Evolutionary conservation across 2,113 vertebrate genomes (phyloP).

Genomic region (Camelus dromedarius): DNA sequence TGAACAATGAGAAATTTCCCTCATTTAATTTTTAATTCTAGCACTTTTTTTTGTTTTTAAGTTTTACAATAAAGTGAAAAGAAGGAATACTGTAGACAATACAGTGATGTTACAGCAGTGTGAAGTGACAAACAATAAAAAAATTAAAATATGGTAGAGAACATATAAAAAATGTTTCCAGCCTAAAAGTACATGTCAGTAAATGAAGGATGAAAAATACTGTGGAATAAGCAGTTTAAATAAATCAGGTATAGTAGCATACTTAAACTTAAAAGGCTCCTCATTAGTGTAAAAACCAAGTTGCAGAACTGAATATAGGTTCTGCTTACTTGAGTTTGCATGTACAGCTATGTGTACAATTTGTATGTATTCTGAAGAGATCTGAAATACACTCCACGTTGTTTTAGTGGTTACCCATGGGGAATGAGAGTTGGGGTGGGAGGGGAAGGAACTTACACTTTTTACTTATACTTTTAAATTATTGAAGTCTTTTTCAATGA

Average conservation of each 20-base stretch:
- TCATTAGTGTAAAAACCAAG: background rate
- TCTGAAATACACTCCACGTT: background rate
- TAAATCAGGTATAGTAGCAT: background rate
- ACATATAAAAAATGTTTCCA: background rate
- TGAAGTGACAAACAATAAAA: slow-evolving; percentile 33
- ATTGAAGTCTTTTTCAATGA: slow-evolving; percentile 45
- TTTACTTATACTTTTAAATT: slow-evolving; percentile 44
- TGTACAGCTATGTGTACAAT: background rate
- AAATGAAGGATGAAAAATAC: slow-evolving; percentile 46
- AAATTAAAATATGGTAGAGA: slow-evolving; percentile 4
- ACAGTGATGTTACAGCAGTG: background rate
- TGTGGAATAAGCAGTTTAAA: background rate
- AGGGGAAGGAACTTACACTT: background rate
- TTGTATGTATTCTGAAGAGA: background rate
- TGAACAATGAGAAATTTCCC: background rate
- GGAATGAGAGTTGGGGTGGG: background rate
- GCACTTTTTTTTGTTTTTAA: slow-evolving; percentile 1
- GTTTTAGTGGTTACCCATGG: background rate
- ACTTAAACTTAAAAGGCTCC: background rate
- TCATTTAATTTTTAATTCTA: slow-evolving; percentile 54
- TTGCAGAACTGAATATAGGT: background rate
- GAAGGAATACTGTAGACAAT: background rate
- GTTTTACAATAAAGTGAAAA: slow-evolving; percentile 2
- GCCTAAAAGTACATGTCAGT: slow-evolving; percentile 40
- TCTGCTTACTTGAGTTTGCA: background rate